These are phyloP conservation scores for Drosophila lutescens DNA, from an alignment of 2,888 invertebrate species.

Conservation along the genomic window DNA sequence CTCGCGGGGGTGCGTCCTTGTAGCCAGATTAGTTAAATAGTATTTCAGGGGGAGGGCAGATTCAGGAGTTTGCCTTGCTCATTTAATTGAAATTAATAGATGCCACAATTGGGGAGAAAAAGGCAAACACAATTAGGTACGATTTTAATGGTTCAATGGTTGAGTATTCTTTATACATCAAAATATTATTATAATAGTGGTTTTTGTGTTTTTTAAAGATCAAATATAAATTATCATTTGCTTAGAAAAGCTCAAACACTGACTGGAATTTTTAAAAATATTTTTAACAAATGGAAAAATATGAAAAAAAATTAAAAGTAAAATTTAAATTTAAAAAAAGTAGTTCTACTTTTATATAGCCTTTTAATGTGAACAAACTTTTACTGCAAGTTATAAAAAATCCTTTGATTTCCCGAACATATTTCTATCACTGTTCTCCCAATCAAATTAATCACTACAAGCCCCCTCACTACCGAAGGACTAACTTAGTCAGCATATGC, in stretches of 20 bases:
- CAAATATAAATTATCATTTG: too few species aligned
- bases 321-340: too few species aligned
- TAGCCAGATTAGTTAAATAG: slow-evolving; percentile 31
- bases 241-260: too few species aligned
- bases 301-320: too few species aligned
- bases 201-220: too few species aligned
- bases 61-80: slow-evolving; percentile 5
- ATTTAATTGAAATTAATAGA: slow-evolving; percentile 32
- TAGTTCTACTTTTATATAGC: too few species aligned
- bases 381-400: not conserved
- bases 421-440: not conserved
- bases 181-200: too few species aligned
- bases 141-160: slow-evolving; percentile 6
- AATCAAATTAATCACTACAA: slow-evolving; percentile 8
- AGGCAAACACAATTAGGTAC: not conserved
- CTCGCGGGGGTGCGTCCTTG: slow-evolving; percentile 24
- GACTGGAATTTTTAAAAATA: too few species aligned
- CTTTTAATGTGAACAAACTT: too few species aligned
- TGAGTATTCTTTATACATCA: too few species aligned
- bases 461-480: not conserved
- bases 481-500: slow-evolving; percentile 25
- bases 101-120: not conserved
- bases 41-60: not conserved
- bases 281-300: too few species aligned
- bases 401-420: not conserved